A percentile compares a stretch with the other conserved stretches of the same genome.
Evolutionary conservation across 2,113 vertebrate genomes (phyloP).

Genomic region (Hoplias malabaricus): DNA sequence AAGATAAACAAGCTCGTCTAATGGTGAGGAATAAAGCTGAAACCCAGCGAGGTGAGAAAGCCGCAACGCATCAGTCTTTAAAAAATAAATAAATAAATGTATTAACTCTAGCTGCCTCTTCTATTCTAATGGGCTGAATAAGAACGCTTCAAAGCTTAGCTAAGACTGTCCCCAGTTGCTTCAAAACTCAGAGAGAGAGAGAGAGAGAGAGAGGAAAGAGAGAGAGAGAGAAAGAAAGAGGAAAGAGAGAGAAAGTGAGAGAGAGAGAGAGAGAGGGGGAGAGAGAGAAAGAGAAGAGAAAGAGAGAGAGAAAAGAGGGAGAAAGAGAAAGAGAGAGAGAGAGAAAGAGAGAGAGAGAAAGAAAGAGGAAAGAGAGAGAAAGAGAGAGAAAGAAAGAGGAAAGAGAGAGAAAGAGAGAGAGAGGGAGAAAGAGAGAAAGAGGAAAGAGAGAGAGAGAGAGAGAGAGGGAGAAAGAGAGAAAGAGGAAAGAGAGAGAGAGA

Average conservation of each 20-base stretch:
- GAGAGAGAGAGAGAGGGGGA: neutral
- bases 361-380: no score
- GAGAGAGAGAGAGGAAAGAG: no score
- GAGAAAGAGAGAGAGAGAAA: no score
- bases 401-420: no score
- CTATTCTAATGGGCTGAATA: slow-evolving; percentile 37
- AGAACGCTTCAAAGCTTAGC: slow-evolving; percentile 19
- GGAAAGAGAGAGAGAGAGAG: no score
- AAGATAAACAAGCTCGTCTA: slow-evolving; percentile 6
- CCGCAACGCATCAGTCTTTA: neutral
- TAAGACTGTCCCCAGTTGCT: slow-evolving; percentile 18
- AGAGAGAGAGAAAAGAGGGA: no score
- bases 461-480: no score
- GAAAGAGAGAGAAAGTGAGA: neutral
- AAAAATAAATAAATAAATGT: slow-evolving; percentile 30
- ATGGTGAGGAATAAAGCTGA: slow-evolving; percentile 9
- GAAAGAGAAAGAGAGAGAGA: no score
- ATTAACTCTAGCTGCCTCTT: slow-evolving; percentile 25
- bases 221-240: neutral
- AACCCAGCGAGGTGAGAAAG: slow-evolving; percentile 37
- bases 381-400: no score
- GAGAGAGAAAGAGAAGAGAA: no score
- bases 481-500: no score
- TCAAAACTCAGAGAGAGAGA: neutral
- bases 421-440: no score